These are phyloP conservation scores for Heliocidaris tuberculata DNA, from an alignment of 35 echinoderm and acorn worm species.

Conservation along the genomic window DNA sequence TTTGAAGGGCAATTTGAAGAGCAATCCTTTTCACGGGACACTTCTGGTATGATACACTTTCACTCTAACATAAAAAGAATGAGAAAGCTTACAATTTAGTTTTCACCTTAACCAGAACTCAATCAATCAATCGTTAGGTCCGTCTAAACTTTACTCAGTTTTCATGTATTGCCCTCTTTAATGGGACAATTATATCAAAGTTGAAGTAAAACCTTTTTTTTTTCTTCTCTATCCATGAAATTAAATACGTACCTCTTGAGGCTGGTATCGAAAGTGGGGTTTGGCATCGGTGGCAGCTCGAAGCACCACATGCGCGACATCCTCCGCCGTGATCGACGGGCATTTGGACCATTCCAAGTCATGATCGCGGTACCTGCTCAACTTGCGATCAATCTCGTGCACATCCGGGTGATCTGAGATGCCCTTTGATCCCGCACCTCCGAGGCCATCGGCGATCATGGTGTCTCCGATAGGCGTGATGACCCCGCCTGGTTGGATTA, in stretches of 20 bases:
- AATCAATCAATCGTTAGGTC: no score
- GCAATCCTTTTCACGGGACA: no score
- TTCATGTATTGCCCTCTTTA: no score
- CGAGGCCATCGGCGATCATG: background rate
- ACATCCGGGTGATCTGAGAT: conserved; percentile 28
- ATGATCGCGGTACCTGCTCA: conserved; percentile 39
- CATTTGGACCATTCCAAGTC: conserved; percentile 34
- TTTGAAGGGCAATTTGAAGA: no score
- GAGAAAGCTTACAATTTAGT: no score
- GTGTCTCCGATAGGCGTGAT: background rate
- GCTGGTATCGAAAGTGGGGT: conserved; percentile 33
- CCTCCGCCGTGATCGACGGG: conserved; percentile 15
- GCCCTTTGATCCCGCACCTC: conserved; percentile 18
- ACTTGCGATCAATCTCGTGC: conserved; percentile 12
- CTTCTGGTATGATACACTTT: no score
- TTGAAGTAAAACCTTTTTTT: no score
- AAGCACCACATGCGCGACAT: conserved; percentile 17
- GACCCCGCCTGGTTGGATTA: conserved; percentile 6
- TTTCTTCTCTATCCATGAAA: no score
- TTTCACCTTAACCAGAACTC: no score
- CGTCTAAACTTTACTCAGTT: no score
- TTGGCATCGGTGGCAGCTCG: conserved; percentile 36
- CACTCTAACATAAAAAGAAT: no score
- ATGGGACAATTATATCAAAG: no score
- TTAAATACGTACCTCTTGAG: background rate